Base-by-base conservation (phyloP, 2,113 vertebrate genomes). In the Jacana jacana region DNA sequence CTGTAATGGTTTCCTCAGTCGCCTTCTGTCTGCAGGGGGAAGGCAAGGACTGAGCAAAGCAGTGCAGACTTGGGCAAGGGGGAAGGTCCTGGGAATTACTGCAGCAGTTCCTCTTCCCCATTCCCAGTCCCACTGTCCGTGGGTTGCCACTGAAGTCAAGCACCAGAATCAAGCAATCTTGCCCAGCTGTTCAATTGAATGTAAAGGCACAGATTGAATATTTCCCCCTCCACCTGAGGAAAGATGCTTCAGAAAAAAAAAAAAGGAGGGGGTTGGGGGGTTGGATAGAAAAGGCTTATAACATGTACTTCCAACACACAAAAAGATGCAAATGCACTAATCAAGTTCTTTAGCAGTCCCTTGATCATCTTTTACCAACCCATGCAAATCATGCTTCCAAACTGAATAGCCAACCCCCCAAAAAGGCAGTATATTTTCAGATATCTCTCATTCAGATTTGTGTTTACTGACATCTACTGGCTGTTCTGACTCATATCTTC, bases 381-480 rank as follows among this genome's bases (percentile, higher is more conserved):
- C 40, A 37, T 61, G 49, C 44, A 89, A 73, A 51, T 60, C 46
- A 35, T 17, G 57, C 11, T 55, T 87, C 35, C 65, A 28, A 24
- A 73, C 6, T 27, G 39, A 91, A 40, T 8, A 78, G 51, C 46
- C 71, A 51, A 70, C 4, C 25, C 46, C 40, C 27, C 60, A 9
- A 46, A 88, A 96, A 91, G 79, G 71, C 68, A 90, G 66, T 58
- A 14, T 51, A 33, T 49, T 80, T 89, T 69, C 85, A 73, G 35
- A 19, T 8, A 16, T 39, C 18, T 44, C 20, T 64, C 68, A 55
- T 83, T 95, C 89, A 48, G 71, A 88, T 88, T 97, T 94, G 95
- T 85, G 87, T 91, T 91, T 93, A 94, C 94, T 97, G 94, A 96
- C 95, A 96, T 96, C 94, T 97, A 31, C 95, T 96, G 96, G 95